Evolutionary conservation across 2,113 vertebrate genomes (phyloP).

Genomic region (Pagrus major): DNA sequence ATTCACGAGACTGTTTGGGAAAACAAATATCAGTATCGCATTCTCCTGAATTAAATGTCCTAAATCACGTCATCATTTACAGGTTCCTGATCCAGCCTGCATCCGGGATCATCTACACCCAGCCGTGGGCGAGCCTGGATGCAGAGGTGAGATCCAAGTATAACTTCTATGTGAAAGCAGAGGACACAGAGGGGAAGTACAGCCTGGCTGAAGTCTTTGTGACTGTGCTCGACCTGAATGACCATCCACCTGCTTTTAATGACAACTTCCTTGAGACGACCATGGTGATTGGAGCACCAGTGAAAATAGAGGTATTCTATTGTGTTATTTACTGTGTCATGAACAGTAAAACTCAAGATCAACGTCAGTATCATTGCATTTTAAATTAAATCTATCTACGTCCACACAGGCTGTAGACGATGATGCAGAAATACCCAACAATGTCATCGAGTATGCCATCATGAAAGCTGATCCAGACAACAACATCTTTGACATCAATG

Average conservation of each 20-base stretch:
- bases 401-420: slow-evolving; percentile 90
- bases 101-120: slow-evolving; percentile 94
- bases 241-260: slow-evolving; percentile 94
- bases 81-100: slow-evolving; percentile 94
- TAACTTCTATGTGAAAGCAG: slow-evolving; percentile 97
- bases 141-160: slow-evolving; percentile 93
- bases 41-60: background rate
- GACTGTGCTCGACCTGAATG: slow-evolving; percentile 93
- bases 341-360: background rate
- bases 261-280: slow-evolving; percentile 93
- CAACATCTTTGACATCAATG: slow-evolving; percentile 95
- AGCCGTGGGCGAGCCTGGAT: slow-evolving; percentile 95
- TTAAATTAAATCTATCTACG: background rate
- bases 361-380: background rate
- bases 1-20: background rate
- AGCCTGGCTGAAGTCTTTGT: slow-evolving; percentile 95
- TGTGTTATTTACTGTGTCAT: background rate
- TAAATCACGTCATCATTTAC: background rate
- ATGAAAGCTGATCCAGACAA: slow-evolving; percentile 93
- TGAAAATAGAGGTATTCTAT: slow-evolving; percentile 93
- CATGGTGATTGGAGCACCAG: slow-evolving; percentile 92
- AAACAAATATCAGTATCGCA: background rate
- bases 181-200: slow-evolving; percentile 93
- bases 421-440: slow-evolving; percentile 97
- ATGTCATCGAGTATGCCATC: slow-evolving; percentile 96